Percentiles rank a stretch among this genome's conserved stretches.
Evolutionary conservation across 1,140 invertebrate genomes (phyloP).

Genomic region (Drosophila sechellia): DNA sequence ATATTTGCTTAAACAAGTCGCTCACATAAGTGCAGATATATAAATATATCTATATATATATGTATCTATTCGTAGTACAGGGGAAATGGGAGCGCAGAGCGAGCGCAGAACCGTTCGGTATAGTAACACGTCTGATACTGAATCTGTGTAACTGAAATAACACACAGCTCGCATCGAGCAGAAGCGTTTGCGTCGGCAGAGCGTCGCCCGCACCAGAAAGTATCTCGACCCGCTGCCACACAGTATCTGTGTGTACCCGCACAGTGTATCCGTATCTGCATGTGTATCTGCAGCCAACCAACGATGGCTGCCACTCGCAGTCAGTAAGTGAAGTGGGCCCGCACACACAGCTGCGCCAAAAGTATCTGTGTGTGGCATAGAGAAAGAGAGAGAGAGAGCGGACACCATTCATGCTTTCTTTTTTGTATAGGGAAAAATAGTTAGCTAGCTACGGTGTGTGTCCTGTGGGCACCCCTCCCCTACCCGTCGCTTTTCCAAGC

Average conservation of each 20-base stretch:
- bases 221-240: slow-evolving; percentile 1
- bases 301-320: slow-evolving; percentile 65
- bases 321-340: slow-evolving; percentile 74
- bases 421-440: slow-evolving; percentile 51
- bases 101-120: slow-evolving; percentile 77
- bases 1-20: slow-evolving; percentile 78
- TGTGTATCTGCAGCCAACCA: slow-evolving; percentile 63
- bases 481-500: not conserved
- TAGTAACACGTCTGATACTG: slow-evolving; percentile 85
- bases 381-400: slow-evolving; percentile 17
- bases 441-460: slow-evolving; percentile 24
- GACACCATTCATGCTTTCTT: slow-evolving; percentile 76
- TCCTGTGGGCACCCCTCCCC: slow-evolving; percentile 12
- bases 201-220: slow-evolving; percentile 28
- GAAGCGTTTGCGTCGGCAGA: slow-evolving; percentile 22
- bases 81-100: slow-evolving; percentile 47
- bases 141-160: slow-evolving; percentile 85
- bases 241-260: slow-evolving; percentile 3
- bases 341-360: not conserved
- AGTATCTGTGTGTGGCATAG: not conserved
- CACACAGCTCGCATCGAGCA: slow-evolving; percentile 74
- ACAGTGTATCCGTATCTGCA: slow-evolving; percentile 14
- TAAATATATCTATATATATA: slow-evolving; percentile 10
- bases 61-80: slow-evolving; percentile 26
- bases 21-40: slow-evolving; percentile 21